Percentiles rank a stretch among this genome's conserved stretches.
phyloP scores from a whole-genome alignment of 1,140 invertebrate species.

The Drosophila insularis region DNA sequence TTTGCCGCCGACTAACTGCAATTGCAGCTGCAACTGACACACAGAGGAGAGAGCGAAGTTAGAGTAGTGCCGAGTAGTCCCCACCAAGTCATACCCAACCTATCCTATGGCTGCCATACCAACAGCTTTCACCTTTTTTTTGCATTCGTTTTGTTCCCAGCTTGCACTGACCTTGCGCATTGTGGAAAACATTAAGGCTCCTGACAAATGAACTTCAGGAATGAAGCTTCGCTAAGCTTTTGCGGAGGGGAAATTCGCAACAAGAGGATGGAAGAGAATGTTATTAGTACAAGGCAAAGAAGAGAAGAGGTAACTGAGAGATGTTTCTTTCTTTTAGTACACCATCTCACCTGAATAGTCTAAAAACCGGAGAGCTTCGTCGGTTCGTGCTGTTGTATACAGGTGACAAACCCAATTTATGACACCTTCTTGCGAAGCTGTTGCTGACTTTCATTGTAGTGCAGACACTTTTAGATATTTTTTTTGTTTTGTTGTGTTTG shows the following conservation, averaged over 20 bases:
- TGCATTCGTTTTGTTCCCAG: slow-evolving; percentile 30
- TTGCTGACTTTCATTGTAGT: slow-evolving; percentile 51
- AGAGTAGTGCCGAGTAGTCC: background rate
- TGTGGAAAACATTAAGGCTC: slow-evolving; percentile 58
- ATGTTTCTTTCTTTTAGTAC: background rate
- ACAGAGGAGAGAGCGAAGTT: slow-evolving; percentile 17
- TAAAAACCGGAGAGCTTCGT: slow-evolving; percentile 9
- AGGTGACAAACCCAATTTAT: slow-evolving; percentile 69
- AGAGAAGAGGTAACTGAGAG: too few species aligned
- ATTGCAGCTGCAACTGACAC: slow-evolving; percentile 23
- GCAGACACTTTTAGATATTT: slow-evolving; percentile 18
- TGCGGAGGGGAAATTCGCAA: slow-evolving; percentile 46
- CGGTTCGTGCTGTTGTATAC: slow-evolving; percentile 24
- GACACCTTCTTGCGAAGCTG: slow-evolving; percentile 48
- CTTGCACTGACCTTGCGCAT: slow-evolving; percentile 79
- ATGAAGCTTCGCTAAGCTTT: slow-evolving; percentile 68
- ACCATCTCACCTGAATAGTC: background rate
- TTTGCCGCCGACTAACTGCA: slow-evolving; percentile 35
- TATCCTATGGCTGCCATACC: background rate
- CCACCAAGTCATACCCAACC: too few species aligned
- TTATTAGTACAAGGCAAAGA: background rate
- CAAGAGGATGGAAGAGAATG: slow-evolving; percentile 17
- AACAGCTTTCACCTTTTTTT: slow-evolving; percentile 63
- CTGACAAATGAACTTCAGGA: slow-evolving; percentile 67
- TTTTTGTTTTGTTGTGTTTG: slow-evolving; percentile 61